Percentiles rank a stretch among this genome's conserved stretches.
Conservation (phyloP, 1,140 invertebrate species). For the Asobara japonica region DNA sequence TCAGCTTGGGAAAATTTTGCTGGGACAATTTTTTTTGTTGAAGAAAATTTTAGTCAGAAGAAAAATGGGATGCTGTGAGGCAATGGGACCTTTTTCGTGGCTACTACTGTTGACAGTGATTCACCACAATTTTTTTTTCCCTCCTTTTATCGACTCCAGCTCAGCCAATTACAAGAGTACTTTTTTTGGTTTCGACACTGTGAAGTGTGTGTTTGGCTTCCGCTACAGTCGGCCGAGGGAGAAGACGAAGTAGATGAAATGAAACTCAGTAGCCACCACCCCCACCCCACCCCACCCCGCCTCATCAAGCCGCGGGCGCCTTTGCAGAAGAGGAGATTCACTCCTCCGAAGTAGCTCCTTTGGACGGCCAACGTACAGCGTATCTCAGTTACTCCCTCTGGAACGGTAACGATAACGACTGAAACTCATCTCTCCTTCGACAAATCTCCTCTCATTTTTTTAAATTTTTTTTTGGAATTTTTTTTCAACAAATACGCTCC, state of each 20-base stretch:
- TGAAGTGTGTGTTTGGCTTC: neutral
- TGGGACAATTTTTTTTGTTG: neutral
- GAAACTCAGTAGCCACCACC: neutral
- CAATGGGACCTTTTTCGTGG: too few species aligned
- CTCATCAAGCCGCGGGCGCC: too few species aligned
- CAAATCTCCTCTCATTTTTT: neutral
- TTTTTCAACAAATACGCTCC: too few species aligned
- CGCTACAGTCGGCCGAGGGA: neutral
- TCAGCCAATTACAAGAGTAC: neutral
- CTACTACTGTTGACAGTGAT: too few species aligned
- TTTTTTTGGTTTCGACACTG: neutral
- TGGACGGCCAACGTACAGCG: neutral
- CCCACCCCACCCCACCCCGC: neutral
- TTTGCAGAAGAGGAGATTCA: neutral
- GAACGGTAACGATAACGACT: neutral
- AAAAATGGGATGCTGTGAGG: too few species aligned
- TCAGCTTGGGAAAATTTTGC: too few species aligned
- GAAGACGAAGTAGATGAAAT: neutral
- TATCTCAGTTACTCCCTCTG: neutral
- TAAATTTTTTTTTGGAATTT: neutral
- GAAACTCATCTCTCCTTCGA: neutral
- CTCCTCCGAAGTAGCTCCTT: neutral
- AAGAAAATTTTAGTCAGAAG: neutral
- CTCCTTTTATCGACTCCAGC: neutral
- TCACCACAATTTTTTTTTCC: neutral